Evolutionary conservation across 2,888 invertebrate genomes (phyloP).

Genomic region (Merodon equestris): DNA sequence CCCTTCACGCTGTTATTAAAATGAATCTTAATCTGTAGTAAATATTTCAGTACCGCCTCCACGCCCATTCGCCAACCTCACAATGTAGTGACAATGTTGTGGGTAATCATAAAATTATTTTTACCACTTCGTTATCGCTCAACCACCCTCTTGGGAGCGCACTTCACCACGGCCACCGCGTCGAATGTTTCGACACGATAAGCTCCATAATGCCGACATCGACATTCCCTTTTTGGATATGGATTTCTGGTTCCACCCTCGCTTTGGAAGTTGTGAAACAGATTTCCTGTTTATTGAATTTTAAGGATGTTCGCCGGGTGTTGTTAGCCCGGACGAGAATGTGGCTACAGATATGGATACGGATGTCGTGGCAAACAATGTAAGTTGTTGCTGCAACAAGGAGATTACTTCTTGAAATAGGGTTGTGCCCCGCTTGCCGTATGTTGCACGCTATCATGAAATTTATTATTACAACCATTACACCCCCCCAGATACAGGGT

Average conservation of each 20-base stretch:
- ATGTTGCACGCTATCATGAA: conserved; percentile 53
- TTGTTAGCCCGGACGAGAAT: too few relatives aligned
- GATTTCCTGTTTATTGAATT: conserved; percentile 62
- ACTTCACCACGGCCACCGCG: conserved; percentile 27
- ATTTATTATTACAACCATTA: conserved; percentile 50
- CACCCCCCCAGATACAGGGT: not conserved
- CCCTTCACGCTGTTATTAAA: conserved; percentile 42
- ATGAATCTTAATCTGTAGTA: conserved; percentile 64
- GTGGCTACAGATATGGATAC: conserved; percentile 1
- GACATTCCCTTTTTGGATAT: not conserved
- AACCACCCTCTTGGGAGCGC: conserved; percentile 50
- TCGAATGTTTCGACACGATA: conserved; percentile 61
- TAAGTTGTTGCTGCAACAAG: conserved; percentile 57
- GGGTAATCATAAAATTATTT: conserved; percentile 67
- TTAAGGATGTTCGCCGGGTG: conserved; percentile 54
- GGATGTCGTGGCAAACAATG: conserved; percentile 45
- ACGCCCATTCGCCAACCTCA: conserved; percentile 1
- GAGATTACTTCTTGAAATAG: conserved; percentile 39
- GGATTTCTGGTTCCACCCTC: conserved; percentile 36
- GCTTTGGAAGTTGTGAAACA: conserved; percentile 8
- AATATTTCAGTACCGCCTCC: conserved; percentile 36
- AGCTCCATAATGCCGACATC: conserved; percentile 53
- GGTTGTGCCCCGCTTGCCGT: conserved; percentile 30
- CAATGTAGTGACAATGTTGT: conserved; percentile 51
- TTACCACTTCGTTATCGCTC: conserved; percentile 65